Evolutionary conservation across 2,797 vertebrate genomes (phyloP).

Genomic region (Gobionotothen gibberifrons): DNA sequence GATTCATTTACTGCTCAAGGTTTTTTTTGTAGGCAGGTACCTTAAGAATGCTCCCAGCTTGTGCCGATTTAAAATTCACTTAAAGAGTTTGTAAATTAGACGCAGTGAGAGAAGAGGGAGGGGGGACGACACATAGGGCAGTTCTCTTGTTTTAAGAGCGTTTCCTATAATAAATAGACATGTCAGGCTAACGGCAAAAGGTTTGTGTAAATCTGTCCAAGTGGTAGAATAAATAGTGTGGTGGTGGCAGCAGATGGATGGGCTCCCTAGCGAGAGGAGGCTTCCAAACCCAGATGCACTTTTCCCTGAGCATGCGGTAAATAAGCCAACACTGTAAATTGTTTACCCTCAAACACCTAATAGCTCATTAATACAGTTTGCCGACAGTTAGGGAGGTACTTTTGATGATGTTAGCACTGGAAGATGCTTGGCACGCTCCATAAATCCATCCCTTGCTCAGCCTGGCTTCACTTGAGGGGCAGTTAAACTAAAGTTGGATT

Average conservation of each 20-base stretch:
- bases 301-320: slow-evolving; percentile 76
- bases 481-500: slow-evolving; percentile 60
- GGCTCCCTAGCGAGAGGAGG: slow-evolving; percentile 61
- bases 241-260: slow-evolving; percentile 81
- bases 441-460: slow-evolving; percentile 73
- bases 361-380: slow-evolving; percentile 81
- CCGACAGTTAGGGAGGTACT: slow-evolving; percentile 73
- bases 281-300: slow-evolving; percentile 75
- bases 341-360: slow-evolving; percentile 80
- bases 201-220: slow-evolving; percentile 84
- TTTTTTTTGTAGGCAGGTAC: slow-evolving; percentile 41
- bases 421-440: slow-evolving; percentile 70
- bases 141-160: slow-evolving; percentile 68
- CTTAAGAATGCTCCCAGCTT: slow-evolving; percentile 44
- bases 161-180: slow-evolving; percentile 77
- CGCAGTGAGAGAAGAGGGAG: background rate
- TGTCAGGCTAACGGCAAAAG: slow-evolving; percentile 79
- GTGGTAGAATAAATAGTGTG: slow-evolving; percentile 68
- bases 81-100: slow-evolving; percentile 68
- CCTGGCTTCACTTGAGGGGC: slow-evolving; percentile 54
- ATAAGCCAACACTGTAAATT: slow-evolving; percentile 79
- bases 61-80: slow-evolving; percentile 71
- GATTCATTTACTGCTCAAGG: slow-evolving; percentile 48
- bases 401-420: slow-evolving; percentile 79
- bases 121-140: slow-evolving; percentile 25